These are phyloP conservation scores for Ferrisia virgata DNA, from an alignment of 2,888 invertebrate species.

Conservation along the genomic window DNA sequence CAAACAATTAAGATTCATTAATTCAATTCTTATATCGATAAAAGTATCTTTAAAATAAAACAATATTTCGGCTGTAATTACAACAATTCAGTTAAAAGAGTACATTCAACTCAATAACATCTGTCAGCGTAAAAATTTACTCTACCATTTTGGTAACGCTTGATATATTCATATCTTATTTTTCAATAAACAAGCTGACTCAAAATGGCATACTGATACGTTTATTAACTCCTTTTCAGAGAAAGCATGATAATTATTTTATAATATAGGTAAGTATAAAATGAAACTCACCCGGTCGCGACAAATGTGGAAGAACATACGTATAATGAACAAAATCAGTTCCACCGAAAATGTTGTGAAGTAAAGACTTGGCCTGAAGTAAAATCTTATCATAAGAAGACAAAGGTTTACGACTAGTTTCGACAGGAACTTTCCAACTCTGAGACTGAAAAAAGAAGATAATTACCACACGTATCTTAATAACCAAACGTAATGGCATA, in stretches of 20 bases:
- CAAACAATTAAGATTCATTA: background rate
- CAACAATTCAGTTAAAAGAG: background rate
- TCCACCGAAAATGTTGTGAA: background rate
- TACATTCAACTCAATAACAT: background rate
- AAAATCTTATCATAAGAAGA: background rate
- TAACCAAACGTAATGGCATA: background rate
- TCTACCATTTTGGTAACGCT: too few species aligned
- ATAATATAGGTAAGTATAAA: too few species aligned
- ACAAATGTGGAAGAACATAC: background rate
- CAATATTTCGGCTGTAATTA: background rate
- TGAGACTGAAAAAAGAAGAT: background rate
- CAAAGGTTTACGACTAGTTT: background rate
- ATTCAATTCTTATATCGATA: too few species aligned
- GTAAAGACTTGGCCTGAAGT: background rate
- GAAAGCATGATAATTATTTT: too few species aligned
- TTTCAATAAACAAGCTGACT: background rate
- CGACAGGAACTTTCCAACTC: background rate
- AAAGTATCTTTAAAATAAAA: too few species aligned
- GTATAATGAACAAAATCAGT: constrained; percentile 18
- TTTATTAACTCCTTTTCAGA: too few species aligned
- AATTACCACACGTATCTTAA: background rate
- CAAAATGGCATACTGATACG: too few species aligned
- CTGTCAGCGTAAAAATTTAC: too few species aligned
- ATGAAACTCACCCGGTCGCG: background rate
- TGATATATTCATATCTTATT: background rate